Conservation (phyloP, 2,113 vertebrate species). For the Spea multiplicata region DNA sequence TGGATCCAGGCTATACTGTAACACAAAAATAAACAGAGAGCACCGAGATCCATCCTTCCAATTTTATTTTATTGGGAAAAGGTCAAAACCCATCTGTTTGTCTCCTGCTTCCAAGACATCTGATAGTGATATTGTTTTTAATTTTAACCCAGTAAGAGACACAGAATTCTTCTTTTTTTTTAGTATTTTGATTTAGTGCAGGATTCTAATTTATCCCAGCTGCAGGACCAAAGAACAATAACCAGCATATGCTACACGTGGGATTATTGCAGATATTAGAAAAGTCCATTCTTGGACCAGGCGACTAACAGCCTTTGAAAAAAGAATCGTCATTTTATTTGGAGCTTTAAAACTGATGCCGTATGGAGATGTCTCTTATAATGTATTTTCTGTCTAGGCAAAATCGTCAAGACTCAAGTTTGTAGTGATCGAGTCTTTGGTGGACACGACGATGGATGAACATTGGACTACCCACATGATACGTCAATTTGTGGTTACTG, state of each 20-base stretch:
- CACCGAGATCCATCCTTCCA: constrained; percentile 52
- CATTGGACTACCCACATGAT: too few species aligned
- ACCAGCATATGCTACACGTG: constrained; percentile 23
- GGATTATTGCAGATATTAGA: constrained; percentile 31
- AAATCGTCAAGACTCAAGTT: too few species aligned
- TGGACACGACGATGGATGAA: too few species aligned
- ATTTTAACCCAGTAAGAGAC: constrained; percentile 59
- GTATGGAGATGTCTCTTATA: too few species aligned
- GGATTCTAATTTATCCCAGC: constrained; percentile 38
- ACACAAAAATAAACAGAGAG: constrained; percentile 53
- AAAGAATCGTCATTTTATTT: too few species aligned
- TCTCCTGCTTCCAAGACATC: constrained; percentile 57
- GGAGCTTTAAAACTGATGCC: too few species aligned
- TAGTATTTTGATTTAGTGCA: constrained; percentile 47
- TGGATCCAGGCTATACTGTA: constrained; percentile 45
- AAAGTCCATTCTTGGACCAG: background rate
- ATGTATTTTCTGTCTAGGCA: too few species aligned
- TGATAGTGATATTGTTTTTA: constrained; percentile 60
- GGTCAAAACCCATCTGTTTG: constrained; percentile 57
- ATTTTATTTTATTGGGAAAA: constrained; percentile 56
- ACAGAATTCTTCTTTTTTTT: constrained; percentile 51
- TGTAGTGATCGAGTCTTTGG: too few species aligned
- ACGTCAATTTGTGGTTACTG: too few species aligned
- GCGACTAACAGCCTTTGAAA: too few species aligned
- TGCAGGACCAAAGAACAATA: constrained; percentile 27